Conservation (phyloP, 1,140 invertebrate species). For the Pygmarrhopalites habei region DNA sequence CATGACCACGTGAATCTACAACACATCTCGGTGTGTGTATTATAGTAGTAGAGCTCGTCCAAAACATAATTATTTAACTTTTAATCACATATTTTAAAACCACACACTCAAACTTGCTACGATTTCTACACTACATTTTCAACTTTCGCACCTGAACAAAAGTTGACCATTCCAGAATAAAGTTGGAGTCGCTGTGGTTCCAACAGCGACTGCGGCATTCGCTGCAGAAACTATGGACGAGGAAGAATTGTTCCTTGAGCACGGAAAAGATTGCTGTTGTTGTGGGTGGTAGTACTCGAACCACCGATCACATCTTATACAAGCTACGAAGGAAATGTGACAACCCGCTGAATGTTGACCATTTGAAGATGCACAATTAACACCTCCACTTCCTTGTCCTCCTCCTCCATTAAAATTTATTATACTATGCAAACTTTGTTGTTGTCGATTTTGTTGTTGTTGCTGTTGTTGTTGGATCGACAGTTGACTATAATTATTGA, state of each 20-base stretch:
- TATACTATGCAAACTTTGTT: not conserved
- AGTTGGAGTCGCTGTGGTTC: conserved; percentile 6
- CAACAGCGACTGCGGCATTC: not conserved
- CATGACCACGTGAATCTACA: no score
- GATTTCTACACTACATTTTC: no score
- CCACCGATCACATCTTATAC: conserved; percentile 34
- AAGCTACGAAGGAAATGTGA: conserved; percentile 24
- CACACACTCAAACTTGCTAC: no score
- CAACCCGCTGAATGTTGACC: conserved; percentile 15
- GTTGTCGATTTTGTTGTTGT: not conserved
- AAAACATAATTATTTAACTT: no score
- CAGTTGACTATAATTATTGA: no score
- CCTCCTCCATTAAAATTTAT: not conserved
- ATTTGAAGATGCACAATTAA: not conserved
- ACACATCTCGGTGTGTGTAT: no score
- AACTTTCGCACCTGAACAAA: conserved; percentile 23
- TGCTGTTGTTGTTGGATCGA: not conserved
- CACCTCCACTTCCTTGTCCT: not conserved
- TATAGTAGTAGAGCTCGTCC: no score
- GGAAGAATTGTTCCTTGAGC: conserved; percentile 5
- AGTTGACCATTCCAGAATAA: conserved; percentile 32
- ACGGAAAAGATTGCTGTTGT: conserved; percentile 18
- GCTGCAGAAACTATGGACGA: not conserved
- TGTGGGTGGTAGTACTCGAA: conserved; percentile 24
- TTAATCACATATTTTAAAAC: no score